These are phyloP conservation scores for Gorilla gorilla DNA, from an alignment of 2,113 vertebrate species.

Conservation along the genomic window DNA sequence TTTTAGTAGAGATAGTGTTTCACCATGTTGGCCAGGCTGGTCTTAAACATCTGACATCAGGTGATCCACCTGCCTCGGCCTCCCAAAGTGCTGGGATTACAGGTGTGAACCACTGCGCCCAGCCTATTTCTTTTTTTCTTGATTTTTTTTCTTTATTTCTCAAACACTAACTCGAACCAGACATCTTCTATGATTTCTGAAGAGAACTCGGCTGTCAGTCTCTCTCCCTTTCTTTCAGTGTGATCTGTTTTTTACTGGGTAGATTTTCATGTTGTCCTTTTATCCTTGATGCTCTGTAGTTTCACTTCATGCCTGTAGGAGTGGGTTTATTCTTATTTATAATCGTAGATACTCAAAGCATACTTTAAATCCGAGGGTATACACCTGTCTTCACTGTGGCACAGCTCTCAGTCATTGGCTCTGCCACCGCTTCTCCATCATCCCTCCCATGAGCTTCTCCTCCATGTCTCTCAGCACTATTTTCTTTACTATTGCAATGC, in stretches of 20 bases:
- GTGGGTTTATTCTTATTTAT: neutral
- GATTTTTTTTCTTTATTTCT: no score
- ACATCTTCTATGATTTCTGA: no score
- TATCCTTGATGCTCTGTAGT: no score
- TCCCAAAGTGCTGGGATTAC: no score
- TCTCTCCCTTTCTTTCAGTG: accelerated
- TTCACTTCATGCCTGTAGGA: neutral
- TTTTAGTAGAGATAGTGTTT: no score
- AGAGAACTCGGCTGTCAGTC: neutral
- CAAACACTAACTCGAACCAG: no score
- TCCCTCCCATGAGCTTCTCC: no score
- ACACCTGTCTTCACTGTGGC: accelerated
- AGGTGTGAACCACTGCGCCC: no score
- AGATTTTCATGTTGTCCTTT: accelerated
- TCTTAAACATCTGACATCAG: no score
- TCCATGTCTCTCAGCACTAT: accelerated
- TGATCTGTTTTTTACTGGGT: accelerated
- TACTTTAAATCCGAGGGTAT: neutral
- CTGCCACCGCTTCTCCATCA: accelerated
- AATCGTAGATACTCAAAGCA: accelerated
- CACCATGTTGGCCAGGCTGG: no score
- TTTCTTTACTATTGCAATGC: accelerated
- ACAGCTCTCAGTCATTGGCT: neutral
- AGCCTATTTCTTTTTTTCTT: no score
- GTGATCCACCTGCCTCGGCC: no score